Conservation (phyloP, 2,888 invertebrate species). For the Pristionchus arcanus region DNA sequence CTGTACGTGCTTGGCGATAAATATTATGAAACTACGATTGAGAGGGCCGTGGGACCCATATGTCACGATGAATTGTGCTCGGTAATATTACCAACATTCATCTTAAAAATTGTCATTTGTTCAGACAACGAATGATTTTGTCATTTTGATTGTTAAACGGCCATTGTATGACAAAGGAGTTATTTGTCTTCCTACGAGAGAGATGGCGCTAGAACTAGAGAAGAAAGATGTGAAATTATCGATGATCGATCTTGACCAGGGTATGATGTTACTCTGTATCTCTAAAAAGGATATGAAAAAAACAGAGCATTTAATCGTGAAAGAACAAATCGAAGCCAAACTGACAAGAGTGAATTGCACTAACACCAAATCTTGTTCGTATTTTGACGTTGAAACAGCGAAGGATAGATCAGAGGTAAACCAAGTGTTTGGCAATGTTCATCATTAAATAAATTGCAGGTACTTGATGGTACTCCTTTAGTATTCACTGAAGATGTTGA, state of each 20-base stretch:
- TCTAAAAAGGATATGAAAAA: no score
- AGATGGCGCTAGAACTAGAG: neutral
- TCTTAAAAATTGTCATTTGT: neutral
- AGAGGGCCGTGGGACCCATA: neutral
- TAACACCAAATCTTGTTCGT: neutral
- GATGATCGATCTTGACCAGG: no score
- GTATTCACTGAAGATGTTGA: neutral
- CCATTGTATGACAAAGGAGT: neutral
- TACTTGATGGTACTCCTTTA: neutral
- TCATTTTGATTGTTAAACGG: neutral
- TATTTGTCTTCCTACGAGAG: neutral
- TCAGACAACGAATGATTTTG: neutral
- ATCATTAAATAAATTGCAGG: neutral
- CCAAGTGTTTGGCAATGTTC: no score
- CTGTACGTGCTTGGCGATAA: neutral
- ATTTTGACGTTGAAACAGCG: neutral
- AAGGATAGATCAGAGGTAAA: neutral
- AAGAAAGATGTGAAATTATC: neutral
- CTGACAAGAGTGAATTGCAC: neutral
- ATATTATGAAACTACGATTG: no score
- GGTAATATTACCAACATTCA: neutral
- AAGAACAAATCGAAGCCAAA: neutral
- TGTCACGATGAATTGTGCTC: neutral
- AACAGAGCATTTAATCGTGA: neutral
- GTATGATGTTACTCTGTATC: no score